phyloP scores from a whole-genome alignment of 2,797 vertebrate species.

The Sebastes itinus region DNA sequence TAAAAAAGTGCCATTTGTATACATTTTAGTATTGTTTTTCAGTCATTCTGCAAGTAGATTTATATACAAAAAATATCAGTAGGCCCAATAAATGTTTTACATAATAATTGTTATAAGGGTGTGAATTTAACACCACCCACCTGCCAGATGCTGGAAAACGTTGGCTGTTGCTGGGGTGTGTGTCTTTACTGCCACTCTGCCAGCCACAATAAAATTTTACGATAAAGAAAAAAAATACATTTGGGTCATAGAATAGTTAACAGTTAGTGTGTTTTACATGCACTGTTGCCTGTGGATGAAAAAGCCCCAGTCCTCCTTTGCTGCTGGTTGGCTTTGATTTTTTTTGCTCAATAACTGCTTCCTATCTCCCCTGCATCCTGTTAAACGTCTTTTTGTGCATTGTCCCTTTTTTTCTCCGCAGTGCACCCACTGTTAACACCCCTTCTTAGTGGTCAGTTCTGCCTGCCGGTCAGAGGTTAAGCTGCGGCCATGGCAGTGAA shows the following conservation, averaged over 20 bases:
- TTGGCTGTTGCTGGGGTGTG: background rate
- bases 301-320: background rate
- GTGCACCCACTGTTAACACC: slow-evolving; percentile 47
- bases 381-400: background rate
- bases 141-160: background rate
- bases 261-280: background rate
- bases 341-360: background rate
- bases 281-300: background rate
- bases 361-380: background rate
- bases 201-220: background rate
- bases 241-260: background rate
- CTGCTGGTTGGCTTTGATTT: background rate
- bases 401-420: slow-evolving; percentile 21
- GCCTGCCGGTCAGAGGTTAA: slow-evolving; percentile 59
- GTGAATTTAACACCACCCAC: background rate
- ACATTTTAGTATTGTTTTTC: background rate
- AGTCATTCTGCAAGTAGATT: background rate
- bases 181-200: background rate
- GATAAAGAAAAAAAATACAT: background rate
- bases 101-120: background rate
- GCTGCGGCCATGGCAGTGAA: slow-evolving; percentile 90
- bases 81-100: background rate
- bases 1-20: background rate
- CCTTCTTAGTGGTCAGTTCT: slow-evolving; percentile 65
- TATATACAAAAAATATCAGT: background rate